Evolutionary conservation across 2,888 invertebrate genomes (phyloP), one percentile per base, ranked within the genome.

Genomic region (Smittia aterrima): DNA sequence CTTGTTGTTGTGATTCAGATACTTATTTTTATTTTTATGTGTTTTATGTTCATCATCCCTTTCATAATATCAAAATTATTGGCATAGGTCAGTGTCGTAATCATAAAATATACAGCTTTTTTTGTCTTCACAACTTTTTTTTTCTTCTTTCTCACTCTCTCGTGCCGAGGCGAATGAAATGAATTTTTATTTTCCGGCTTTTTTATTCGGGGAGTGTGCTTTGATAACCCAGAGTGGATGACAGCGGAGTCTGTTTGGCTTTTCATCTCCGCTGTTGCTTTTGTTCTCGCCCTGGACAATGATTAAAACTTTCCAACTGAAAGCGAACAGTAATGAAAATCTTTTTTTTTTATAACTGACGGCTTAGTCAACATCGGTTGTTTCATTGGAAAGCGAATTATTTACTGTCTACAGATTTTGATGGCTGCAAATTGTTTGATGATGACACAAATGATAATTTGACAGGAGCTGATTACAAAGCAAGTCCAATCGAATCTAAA

Each of bases 1-100:
- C 70, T 70, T 70, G 70, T 70, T 70, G 70, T 70, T 70, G 70
- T 70, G 70, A 70, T 70, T 70, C 70, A 54, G 70, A 70, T 70
- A 70, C 70, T 70, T 70, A 70, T 70, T 70, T 70, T 70, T 70
- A 70, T 70, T 70, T 70, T 70, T 70, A 70, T 70, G 70, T 70
- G 70, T 70, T 70, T 70, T 70, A 70, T 70, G 70, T 70, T 70
- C 70, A 70, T 70, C 70, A 70, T 70, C 70, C 70, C 70, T 70
- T 70, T 70, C 70, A 70, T 70, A 70, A 70, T 70, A 70, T 70
- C 70, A 70, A 70, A 70, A 70, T 70, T 70, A 70, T 70, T 70
- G 70, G 70, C 54, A 70, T 70, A 70, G 70, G 70, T 70, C 70
- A 70, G 70, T 70, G 27, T 54, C 70, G 70, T 70, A 70, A 70